A percentile compares a stretch with the other conserved stretches of the same genome.
phyloP scores from a whole-genome alignment of 37 sponge, comb jelly and placozoan genomes.

The Hexactinellida sp. region DNA sequence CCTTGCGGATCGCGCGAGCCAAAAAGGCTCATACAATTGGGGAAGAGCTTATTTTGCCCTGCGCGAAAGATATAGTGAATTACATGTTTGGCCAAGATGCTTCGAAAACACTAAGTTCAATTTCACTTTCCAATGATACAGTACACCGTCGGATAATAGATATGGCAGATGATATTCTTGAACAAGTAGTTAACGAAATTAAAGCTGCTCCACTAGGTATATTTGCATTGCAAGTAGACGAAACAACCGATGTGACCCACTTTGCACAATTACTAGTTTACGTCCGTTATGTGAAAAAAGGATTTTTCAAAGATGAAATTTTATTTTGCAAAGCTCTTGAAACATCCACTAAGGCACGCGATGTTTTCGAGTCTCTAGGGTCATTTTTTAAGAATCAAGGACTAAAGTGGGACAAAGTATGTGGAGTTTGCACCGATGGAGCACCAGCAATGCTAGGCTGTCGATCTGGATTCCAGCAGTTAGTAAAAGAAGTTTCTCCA shows the following conservation, averaged over 20 bases:
- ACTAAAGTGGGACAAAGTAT: background rate
- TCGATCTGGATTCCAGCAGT: background rate
- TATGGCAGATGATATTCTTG: background rate
- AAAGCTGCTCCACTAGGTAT: background rate
- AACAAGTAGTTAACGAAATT: background rate
- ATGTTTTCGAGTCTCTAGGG: background rate
- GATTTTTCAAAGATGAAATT: background rate
- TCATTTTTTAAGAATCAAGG: background rate
- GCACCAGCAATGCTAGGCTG: background rate
- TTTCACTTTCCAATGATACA: background rate
- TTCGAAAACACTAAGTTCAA: background rate
- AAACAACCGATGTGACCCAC: background rate
- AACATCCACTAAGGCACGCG: background rate
- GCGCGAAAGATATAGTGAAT: background rate
- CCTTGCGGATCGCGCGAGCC: background rate
- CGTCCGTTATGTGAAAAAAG: background rate
- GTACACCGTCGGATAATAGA: background rate
- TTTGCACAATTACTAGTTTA: background rate
- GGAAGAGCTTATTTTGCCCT: background rate
- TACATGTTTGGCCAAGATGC: background rate
- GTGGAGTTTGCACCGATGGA: background rate
- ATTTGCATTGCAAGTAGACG: background rate
- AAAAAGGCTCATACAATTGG: background rate
- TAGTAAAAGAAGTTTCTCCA: background rate
- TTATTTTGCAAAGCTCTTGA: background rate